Evolutionary conservation across 2,113 vertebrate species (phyloP).

Genomic region (Actinemys pallida): DNA sequence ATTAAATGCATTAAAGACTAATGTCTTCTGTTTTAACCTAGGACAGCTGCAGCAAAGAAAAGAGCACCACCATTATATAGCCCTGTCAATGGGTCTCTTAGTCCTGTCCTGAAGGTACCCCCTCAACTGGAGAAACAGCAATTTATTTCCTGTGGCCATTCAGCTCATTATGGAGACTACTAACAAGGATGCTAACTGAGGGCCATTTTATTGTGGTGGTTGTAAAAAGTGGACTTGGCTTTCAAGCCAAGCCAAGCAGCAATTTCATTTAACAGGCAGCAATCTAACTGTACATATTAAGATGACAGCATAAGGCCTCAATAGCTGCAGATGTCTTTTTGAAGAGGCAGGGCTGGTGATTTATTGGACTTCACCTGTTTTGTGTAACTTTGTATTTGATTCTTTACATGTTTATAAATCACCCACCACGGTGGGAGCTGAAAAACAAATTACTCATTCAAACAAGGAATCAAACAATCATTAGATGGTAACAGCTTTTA

Average conservation of each 20-base stretch:
- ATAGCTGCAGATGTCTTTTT: not conserved
- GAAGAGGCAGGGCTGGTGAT: fast-evolving
- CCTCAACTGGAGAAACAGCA: not conserved
- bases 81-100: not conserved
- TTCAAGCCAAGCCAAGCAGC: too few species aligned
- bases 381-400: not conserved
- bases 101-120: not conserved
- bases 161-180: not conserved
- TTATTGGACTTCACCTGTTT: not conserved
- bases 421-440: not conserved
- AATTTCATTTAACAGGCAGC: not conserved
- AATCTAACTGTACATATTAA: not conserved
- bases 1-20: not conserved
- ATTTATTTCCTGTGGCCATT: constrained; percentile 3
- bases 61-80: not conserved
- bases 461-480: not conserved
- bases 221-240: constrained; percentile 8
- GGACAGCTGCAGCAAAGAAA: not conserved
- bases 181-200: not conserved
- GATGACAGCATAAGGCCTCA: not conserved
- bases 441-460: not conserved
- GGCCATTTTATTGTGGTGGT: not conserved
- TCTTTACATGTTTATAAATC: not conserved
- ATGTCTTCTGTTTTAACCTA: not conserved
- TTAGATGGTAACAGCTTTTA: not conserved